Base-by-base conservation (phyloP, 1,140 invertebrate genomes). In the Drosophila bocqueti region DNA sequence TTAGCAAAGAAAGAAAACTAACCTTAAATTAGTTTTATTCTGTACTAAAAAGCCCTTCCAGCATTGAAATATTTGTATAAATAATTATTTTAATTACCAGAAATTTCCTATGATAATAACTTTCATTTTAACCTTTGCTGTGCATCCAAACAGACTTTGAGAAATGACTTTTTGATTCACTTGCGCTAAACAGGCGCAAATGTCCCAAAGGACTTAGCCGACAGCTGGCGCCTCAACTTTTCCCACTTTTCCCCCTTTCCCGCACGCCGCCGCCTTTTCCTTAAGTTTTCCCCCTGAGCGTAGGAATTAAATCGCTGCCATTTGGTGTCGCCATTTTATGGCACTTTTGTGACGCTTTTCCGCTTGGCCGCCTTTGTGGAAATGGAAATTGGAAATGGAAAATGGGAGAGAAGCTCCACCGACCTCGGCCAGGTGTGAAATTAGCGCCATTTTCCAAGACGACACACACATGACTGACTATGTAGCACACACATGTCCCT, bases 141-240 rank as follows among this genome's bases (percentile, higher is more conserved):
- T 66, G 21, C 26, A 64, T 40, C 38, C 54, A 54, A 74, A 21
- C 24, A 21, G 34, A 59, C 76, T 68, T 45, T 72, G 67, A 89
- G 69, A 89, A 87, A 87, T 87, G 77, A 89, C 84, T 87, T 87
- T 87, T 87, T 87, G 84, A 87, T 87, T 89, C 83, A 87, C 84
- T 87, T 83, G 75, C 59, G 66, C 47, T 62, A 76, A 68, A 49
- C 63, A 83, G 75, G 75, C 76, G 59, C 76, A 79, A 78, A 79
- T 72, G 66, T 83, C 83, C 76, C 83, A 71, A 86, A 86, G 79
- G 79, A 76, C 58, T 63, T 60, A 13, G 34, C 60, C 54, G 59
- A 52, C 82, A 75, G 68, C 74, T 74, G 52, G 68, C 63, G 57
- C 36, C 16, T 34, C 67, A 50, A 67, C 66, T 69, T 66, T 62